Conservation (phyloP, 2,888 invertebrate species). For the Spisula subtruncata region DNA sequence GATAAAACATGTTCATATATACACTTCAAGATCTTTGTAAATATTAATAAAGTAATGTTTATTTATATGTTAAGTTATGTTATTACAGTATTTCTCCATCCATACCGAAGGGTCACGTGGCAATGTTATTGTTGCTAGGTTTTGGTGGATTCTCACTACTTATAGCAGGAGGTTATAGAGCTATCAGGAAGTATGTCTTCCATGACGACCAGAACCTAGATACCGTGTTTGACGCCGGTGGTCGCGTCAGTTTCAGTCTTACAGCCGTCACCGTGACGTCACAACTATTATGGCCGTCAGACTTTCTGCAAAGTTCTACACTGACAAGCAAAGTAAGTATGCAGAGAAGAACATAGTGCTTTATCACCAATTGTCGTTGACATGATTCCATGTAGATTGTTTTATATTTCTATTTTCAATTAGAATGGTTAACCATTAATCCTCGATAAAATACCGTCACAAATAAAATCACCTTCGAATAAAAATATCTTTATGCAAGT, state of each 20-base stretch:
- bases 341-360: background rate
- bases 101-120: constrained; percentile 75
- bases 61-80: background rate
- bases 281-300: constrained; percentile 82
- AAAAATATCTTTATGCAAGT: too few species aligned
- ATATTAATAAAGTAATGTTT: too few species aligned
- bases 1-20: too few species aligned
- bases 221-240: constrained; percentile 82
- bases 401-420: too few species aligned
- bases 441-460: too few species aligned
- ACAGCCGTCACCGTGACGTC: constrained; percentile 81
- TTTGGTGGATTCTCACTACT: constrained; percentile 80
- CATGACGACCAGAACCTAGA: constrained; percentile 79
- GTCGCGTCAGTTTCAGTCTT: constrained; percentile 78
- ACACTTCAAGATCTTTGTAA: too few species aligned
- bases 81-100: constrained; percentile 63
- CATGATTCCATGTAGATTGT: too few species aligned
- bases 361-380: too few species aligned
- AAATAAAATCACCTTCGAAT: too few species aligned
- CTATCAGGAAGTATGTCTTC: constrained; percentile 78
- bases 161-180: constrained; percentile 76
- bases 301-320: constrained; percentile 80
- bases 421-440: too few species aligned
- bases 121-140: constrained; percentile 78
- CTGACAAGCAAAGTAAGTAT: constrained; percentile 75